phyloP scores from a whole-genome alignment of 2,888 invertebrate genomes.

The Melinaea marsaeus region DNA sequence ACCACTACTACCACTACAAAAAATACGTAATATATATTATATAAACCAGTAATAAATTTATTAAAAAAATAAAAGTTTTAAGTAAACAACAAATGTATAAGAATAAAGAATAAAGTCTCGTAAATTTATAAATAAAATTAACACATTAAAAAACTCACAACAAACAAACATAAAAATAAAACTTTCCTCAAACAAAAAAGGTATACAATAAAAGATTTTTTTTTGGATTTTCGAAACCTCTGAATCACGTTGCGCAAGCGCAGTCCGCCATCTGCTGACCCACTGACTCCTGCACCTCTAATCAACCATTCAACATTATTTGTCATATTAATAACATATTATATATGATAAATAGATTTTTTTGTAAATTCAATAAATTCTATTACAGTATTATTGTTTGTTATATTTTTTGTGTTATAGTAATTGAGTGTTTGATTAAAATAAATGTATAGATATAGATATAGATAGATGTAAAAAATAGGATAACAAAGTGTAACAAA shows the following conservation, averaged over 20 bases:
- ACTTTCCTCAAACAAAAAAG: constrained; percentile 15
- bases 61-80: too few relatives aligned
- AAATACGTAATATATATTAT: too few relatives aligned
- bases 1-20: too few relatives aligned
- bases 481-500: constrained; percentile 40
- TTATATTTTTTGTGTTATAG: too few relatives aligned
- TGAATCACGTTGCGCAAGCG: constrained; percentile 42
- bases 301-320: constrained; percentile 30
- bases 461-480: constrained; percentile 7
- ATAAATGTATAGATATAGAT: neutral
- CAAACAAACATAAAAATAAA: neutral
- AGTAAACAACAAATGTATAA: too few relatives aligned
- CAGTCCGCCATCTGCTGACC: constrained; percentile 46
- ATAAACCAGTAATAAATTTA: too few relatives aligned
- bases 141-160: neutral
- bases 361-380: neutral
- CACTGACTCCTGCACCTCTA: constrained; percentile 37
- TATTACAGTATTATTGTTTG: neutral
- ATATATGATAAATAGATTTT: neutral
- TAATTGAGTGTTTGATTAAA: neutral
- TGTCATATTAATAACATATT: neutral
- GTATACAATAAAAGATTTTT: constrained; percentile 14
- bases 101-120: too few relatives aligned
- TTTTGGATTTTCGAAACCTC: constrained; percentile 19
- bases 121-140: neutral